Conservation (phyloP, 2,797 vertebrate species). For the Gallinago solitaria region DNA sequence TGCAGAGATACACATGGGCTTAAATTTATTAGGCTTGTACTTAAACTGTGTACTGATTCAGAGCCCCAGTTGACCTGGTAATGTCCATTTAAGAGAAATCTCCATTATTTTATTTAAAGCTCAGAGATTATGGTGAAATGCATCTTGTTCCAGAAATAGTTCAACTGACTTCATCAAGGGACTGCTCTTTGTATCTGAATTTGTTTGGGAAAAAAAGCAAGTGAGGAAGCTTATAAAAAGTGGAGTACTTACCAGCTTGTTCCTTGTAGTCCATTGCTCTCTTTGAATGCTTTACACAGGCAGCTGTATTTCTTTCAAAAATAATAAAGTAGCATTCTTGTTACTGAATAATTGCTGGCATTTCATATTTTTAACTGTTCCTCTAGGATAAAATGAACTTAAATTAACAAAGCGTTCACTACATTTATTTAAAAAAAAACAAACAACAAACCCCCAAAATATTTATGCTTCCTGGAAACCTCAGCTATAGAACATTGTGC, state of each 20-base stretch:
- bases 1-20: neutral
- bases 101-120: neutral
- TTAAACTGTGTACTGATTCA: neutral
- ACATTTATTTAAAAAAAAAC: neutral
- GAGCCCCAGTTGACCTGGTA: slow-evolving; percentile 2
- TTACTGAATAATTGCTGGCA: neutral
- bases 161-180: neutral
- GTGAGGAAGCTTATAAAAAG: neutral
- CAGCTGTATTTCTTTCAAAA: neutral
- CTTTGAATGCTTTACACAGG: neutral
- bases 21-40: neutral
- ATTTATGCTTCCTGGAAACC: slow-evolving; percentile 39
- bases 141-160: slow-evolving; percentile 1
- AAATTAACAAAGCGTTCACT: neutral
- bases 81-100: neutral
- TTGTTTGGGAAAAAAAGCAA: neutral
- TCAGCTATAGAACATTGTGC: slow-evolving; percentile 16
- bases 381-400: neutral
- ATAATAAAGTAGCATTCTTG: neutral
- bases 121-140: neutral
- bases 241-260: neutral
- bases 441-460: neutral
- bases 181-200: neutral
- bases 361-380: slow-evolving; percentile 31
- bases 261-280: neutral